phyloP scores from a whole-genome alignment of 1,140 invertebrate genomes.

The Lepeophtheirus salmonis region DNA sequence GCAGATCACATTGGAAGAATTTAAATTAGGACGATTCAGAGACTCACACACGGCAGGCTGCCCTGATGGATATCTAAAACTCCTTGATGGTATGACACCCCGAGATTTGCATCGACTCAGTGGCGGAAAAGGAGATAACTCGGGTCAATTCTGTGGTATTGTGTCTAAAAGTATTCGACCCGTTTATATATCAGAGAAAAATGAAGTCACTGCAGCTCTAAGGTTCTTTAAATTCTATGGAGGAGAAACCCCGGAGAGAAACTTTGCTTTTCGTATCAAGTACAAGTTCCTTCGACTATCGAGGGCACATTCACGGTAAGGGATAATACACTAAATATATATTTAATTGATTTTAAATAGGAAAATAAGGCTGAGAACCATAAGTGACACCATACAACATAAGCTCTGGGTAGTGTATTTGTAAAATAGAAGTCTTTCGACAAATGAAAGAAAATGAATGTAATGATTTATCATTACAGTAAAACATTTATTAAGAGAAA shows the following conservation, averaged over 20 bases:
- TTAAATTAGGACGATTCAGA: neutral
- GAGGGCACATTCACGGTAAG: neutral
- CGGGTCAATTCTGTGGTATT: neutral
- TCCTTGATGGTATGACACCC: neutral
- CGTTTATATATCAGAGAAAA: neutral
- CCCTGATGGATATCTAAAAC: neutral
- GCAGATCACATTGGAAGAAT: neutral
- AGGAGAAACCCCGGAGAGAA: neutral
- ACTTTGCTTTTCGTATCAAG: neutral
- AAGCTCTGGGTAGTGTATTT: no score
- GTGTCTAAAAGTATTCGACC: neutral
- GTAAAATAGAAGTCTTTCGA: no score
- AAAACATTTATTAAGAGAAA: no score
- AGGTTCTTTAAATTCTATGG: neutral
- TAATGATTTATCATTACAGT: no score
- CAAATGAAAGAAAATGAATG: no score
- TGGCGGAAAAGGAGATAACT: neutral
- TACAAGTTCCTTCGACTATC: neutral
- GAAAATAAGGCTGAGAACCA: no score
- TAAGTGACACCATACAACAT: no score
- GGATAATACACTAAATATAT: no score
- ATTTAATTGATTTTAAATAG: no score
- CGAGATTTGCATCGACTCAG: neutral
- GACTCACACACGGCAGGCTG: neutral
- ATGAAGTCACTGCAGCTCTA: neutral